A percentile compares a stretch with the other conserved stretches of the same genome.
Conservation (phyloP, 1,140 invertebrate species). For the Mylabris phalerata region DNA sequence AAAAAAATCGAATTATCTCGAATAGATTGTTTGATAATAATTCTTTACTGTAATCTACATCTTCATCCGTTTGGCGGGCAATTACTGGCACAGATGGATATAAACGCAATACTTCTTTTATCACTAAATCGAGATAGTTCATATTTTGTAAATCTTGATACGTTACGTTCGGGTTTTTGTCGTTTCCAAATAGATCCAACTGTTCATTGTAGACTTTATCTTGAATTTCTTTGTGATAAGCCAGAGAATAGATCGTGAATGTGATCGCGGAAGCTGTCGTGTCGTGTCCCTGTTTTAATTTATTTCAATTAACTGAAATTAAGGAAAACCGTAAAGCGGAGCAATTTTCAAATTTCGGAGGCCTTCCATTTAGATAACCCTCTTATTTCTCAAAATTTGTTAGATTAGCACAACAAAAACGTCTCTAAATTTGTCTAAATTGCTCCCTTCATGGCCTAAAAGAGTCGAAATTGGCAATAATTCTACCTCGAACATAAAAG, state of each 20-base stretch:
- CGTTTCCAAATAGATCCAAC: constrained; percentile 42
- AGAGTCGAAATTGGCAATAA: too few species aligned
- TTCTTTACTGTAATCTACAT: constrained; percentile 27
- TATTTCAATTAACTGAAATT: too few species aligned
- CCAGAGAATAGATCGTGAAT: constrained; percentile 37
- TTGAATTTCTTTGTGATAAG: constrained; percentile 37
- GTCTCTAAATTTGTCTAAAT: too few species aligned
- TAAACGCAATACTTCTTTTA: constrained; percentile 42
- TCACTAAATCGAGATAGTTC: constrained; percentile 45
- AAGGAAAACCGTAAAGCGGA: too few species aligned
- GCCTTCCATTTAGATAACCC: too few species aligned
- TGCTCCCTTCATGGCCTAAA: too few species aligned
- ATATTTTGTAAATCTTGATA: constrained; percentile 38
- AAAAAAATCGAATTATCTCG: neutral
- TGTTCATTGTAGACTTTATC: constrained; percentile 48
- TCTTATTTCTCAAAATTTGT: too few species aligned
- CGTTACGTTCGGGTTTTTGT: constrained; percentile 42
- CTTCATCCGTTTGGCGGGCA: constrained; percentile 48
- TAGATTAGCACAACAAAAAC: too few species aligned
- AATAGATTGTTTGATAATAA: neutral
- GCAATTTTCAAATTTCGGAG: too few species aligned
- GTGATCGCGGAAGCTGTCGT: constrained; percentile 41
- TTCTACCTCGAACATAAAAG: constrained; percentile 15
- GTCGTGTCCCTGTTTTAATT: constrained; percentile 34
- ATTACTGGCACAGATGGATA: constrained; percentile 54